Conservation (phyloP, 30 jellyfish, hydroid and myxozoan genomes). For the Catostylus mosaicus region DNA sequence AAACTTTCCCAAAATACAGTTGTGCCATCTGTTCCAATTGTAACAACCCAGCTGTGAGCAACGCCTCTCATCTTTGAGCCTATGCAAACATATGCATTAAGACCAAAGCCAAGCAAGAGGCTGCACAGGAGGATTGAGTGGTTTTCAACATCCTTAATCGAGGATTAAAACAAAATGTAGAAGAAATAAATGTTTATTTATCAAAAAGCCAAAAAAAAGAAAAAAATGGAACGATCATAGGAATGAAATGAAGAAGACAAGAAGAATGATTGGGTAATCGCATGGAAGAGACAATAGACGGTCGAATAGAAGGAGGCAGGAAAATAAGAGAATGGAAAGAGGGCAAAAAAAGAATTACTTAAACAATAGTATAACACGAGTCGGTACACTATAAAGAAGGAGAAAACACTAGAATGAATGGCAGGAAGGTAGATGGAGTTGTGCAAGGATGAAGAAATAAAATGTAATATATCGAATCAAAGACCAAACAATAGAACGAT, state of each 20-base stretch:
- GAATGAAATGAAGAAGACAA: neutral
- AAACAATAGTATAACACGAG: no score
- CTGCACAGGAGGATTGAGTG: conserved; percentile 85
- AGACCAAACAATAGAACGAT: no score
- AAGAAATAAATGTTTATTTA: neutral
- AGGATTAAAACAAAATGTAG: neutral
- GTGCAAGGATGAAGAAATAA: no score
- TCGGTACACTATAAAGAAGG: no score
- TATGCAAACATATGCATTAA: conserved; percentile 89
- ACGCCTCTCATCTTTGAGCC: conserved; percentile 82
- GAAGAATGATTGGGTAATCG: neutral
- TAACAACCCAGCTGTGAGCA: conserved; percentile 92
- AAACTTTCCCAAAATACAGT: conserved; percentile 87
- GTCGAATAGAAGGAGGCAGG: no score
- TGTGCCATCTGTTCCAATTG: conserved; percentile 77
- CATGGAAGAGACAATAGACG: no score
- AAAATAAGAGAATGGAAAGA: no score
- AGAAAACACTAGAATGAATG: no score
- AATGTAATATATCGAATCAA: no score
- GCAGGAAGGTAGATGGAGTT: no score
- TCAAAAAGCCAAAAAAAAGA: neutral
- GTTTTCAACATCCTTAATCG: conserved; percentile 80
- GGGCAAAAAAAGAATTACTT: no score
- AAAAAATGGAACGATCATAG: neutral
- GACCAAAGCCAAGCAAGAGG: conserved; percentile 89